Evolutionary conservation across 2,797 vertebrate genomes (phyloP).

Genomic region (Peromyscus melanophrys): DNA sequence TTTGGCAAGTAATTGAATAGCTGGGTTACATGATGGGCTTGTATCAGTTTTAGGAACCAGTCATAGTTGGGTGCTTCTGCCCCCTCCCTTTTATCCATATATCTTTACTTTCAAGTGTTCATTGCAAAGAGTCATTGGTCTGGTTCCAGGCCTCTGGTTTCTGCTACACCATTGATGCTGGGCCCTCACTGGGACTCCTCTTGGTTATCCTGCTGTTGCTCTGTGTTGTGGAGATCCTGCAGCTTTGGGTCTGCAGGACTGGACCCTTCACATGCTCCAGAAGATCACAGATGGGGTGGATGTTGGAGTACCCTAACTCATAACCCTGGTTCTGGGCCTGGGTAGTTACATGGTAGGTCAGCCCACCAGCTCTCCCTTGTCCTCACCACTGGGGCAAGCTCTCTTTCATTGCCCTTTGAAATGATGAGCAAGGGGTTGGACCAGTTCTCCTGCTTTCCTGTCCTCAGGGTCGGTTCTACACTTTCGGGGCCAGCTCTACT

Average conservation of each 20-base stretch:
- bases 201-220: neutral
- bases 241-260: neutral
- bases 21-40: neutral
- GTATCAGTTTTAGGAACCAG: neutral
- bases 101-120: neutral
- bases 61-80: neutral
- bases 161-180: neutral
- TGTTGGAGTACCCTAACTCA: neutral
- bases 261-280: neutral
- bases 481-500: neutral
- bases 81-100: fast-evolving
- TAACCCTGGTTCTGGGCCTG: neutral
- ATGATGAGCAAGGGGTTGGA: neutral
- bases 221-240: neutral
- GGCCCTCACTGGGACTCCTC: neutral
- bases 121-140: neutral
- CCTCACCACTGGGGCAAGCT: neutral
- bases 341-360: neutral
- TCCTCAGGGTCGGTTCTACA: neutral
- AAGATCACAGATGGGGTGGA: neutral
- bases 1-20: neutral
- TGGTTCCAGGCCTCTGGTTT: neutral
- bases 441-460: neutral
- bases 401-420: neutral
- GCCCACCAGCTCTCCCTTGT: neutral